phyloP scores from a whole-genome alignment of 1,140 invertebrate genomes.

The Parasteatoda tepidariorum region DNA sequence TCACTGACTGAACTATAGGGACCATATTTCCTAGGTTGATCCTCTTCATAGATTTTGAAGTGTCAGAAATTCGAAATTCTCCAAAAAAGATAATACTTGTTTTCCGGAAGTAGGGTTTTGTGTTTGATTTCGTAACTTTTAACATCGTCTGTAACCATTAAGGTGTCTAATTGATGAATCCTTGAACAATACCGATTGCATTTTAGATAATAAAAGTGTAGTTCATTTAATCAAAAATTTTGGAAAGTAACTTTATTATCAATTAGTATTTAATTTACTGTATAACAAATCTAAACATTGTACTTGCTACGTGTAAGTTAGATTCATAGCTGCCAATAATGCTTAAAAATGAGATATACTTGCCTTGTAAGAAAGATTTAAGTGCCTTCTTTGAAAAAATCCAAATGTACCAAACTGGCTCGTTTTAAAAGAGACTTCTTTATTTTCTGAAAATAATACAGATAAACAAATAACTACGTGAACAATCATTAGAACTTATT shows the following conservation, averaged over 20 bases:
- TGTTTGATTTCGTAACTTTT: too few relatives aligned
- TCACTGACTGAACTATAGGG: too few relatives aligned
- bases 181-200: background rate
- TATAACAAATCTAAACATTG: too few relatives aligned
- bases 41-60: too few relatives aligned
- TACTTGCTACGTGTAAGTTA: background rate
- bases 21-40: too few relatives aligned
- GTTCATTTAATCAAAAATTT: background rate
- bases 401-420: background rate
- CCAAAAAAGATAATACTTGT: too few relatives aligned
- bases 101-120: too few relatives aligned
- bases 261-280: background rate
- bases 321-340: background rate
- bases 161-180: background rate
- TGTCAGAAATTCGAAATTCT: too few relatives aligned
- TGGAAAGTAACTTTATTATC: background rate
- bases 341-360: background rate
- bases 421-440: background rate
- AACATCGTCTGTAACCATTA: too few relatives aligned
- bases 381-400: background rate
- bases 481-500: background rate
- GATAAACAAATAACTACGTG: background rate
- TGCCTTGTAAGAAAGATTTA: slow-evolving; percentile 4
- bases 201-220: background rate
- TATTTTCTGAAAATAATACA: background rate